Percentiles rank a stretch among this genome's conserved stretches.
These are phyloP conservation scores for Mimumesa dahlbomi DNA, from an alignment of 2,888 invertebrate species.

Conservation along the genomic window DNA sequence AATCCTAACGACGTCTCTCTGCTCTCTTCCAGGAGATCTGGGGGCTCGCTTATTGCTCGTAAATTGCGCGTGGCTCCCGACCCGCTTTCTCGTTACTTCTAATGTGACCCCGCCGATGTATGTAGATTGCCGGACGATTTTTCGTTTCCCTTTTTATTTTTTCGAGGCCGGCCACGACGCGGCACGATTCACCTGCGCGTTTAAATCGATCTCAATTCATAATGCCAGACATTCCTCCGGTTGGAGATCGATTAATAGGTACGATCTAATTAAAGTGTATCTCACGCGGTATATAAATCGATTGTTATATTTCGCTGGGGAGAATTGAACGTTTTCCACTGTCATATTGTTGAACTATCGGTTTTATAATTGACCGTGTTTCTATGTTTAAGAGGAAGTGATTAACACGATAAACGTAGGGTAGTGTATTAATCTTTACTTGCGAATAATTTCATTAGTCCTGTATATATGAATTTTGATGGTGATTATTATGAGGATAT, in stretches of 20 bases:
- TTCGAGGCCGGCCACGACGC: conserved; percentile 35
- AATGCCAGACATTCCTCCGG: not conserved
- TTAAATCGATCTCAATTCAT: conserved; percentile 37
- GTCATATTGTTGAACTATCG: no score
- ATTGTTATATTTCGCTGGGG: not conserved
- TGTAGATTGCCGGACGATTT: conserved; percentile 57
- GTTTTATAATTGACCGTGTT: no score
- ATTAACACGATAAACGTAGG: no score
- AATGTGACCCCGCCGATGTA: conserved; percentile 64
- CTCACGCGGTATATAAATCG: not conserved
- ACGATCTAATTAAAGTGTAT: not conserved
- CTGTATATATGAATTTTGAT: no score
- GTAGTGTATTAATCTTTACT: no score
- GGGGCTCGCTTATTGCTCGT: conserved; percentile 73
- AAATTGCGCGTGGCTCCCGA: conserved; percentile 75
- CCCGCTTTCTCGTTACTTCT: conserved; percentile 73
- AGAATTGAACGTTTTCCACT: not conserved
- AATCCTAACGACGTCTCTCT: conserved; percentile 75
- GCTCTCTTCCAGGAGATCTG: conserved; percentile 63
- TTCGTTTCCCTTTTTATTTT: conserved; percentile 27
- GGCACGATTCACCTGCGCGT: conserved; percentile 51
- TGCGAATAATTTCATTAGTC: no score
- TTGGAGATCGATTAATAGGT: not conserved
- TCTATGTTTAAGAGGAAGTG: no score
- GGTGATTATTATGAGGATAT: no score